Conservation (phyloP, 2,888 invertebrate species). For the Ceramica pisi region DNA sequence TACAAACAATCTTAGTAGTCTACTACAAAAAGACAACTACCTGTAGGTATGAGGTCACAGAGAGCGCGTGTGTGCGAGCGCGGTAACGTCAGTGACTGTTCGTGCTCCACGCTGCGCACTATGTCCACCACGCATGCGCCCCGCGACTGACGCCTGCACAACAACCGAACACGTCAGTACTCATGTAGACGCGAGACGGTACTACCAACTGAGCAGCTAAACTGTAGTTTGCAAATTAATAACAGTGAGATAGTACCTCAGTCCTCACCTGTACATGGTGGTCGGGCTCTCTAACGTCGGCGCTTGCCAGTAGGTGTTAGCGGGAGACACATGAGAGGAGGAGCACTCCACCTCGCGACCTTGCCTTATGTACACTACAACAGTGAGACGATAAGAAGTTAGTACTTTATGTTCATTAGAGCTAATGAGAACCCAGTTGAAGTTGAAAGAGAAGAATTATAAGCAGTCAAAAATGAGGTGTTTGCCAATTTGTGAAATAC, state of each 20-base stretch:
- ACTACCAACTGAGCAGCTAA: not conserved
- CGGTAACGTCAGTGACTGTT: conserved; percentile 76
- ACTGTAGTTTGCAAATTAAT: not conserved
- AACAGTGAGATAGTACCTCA: conserved; percentile 10
- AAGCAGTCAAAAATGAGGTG: no score
- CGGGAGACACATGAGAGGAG: conserved; percentile 82
- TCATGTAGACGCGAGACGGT: not conserved
- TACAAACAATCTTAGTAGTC: not conserved
- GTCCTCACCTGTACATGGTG: conserved; percentile 78
- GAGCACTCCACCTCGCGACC: conserved; percentile 90
- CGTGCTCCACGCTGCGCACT: conserved; percentile 88
- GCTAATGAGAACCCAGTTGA: no score
- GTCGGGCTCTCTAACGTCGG: conserved; percentile 81
- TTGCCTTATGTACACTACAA: conserved; percentile 91
- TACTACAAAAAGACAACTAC: not conserved
- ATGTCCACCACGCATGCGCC: conserved; percentile 75
- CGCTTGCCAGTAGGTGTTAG: conserved; percentile 84
- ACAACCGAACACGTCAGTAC: conserved; percentile 4
- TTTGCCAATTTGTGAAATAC: no score
- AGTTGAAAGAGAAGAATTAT: no score
- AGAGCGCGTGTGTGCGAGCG: conserved; percentile 77
- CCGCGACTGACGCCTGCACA: conserved; percentile 34
- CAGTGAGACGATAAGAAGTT: not conserved
- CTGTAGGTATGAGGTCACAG: conserved; percentile 85
- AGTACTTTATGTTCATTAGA: no score